Evolutionary conservation across 2,113 vertebrate genomes (phyloP).

Genomic region (Ardeotis arabs): DNA sequence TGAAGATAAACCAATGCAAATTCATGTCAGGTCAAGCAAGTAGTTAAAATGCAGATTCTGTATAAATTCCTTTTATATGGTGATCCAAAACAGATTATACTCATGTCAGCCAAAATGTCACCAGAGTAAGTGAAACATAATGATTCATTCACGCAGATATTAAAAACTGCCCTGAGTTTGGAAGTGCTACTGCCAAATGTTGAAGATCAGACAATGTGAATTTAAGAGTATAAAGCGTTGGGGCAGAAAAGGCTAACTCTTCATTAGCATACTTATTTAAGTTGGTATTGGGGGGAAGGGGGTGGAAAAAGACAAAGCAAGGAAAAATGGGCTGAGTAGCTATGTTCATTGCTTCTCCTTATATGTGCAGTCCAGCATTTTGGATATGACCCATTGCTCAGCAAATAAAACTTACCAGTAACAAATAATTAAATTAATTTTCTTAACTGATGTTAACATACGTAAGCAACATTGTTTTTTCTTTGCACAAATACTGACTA

Average conservation of each 20-base stretch:
- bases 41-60: slow-evolving; percentile 26
- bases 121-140: slow-evolving; percentile 35
- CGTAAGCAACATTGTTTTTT: no score
- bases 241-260: background rate
- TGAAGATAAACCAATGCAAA: slow-evolving; percentile 2
- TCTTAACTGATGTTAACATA: no score
- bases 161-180: slow-evolving; percentile 21
- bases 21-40: slow-evolving; percentile 21
- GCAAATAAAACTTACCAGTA: no score
- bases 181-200: background rate
- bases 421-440: no score
- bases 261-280: slow-evolving; percentile 24
- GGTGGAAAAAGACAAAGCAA: background rate
- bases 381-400: background rate
- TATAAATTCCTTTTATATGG: background rate
- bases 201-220: slow-evolving; percentile 37
- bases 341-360: background rate
- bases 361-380: background rate
- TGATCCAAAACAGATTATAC: slow-evolving; percentile 34
- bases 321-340: background rate
- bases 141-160: background rate
- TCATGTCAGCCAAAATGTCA: slow-evolving; percentile 45
- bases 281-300: background rate
- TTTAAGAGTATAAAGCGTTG: background rate
- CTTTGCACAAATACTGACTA: no score